Evolutionary conservation across 2,113 vertebrate genomes (phyloP).

Genomic region (Thryonomys swinderianus): DNA sequence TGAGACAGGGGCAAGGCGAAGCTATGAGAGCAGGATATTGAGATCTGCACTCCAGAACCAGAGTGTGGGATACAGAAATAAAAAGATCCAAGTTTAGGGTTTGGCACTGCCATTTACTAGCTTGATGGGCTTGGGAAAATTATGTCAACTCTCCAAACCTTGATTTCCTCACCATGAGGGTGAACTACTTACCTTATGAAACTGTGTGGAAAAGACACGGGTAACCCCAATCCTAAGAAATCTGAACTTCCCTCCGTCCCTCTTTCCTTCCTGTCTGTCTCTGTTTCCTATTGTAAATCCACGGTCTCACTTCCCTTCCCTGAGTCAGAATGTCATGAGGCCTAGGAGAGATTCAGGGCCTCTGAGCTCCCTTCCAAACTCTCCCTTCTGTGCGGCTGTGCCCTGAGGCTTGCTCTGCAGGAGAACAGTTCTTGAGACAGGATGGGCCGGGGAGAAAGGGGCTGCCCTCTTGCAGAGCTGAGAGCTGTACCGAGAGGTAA

Average conservation of each 20-base stretch:
- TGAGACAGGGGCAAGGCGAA: not conserved
- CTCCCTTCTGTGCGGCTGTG: not conserved
- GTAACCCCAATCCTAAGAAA: not conserved
- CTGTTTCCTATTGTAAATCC: not conserved
- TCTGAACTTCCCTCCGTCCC: not conserved
- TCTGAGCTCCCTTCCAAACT: not conserved
- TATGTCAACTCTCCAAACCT: not conserved
- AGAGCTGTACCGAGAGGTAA: not conserved
- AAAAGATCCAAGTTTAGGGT: not conserved
- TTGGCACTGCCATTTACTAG: fast-evolving
- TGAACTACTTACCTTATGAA: not conserved
- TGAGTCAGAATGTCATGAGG: not conserved
- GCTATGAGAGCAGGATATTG: not conserved
- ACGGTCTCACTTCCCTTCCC: not conserved
- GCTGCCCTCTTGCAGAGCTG: not conserved
- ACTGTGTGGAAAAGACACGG: too few species aligned
- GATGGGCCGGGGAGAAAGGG: not conserved
- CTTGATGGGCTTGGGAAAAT: not conserved
- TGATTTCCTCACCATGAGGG: not conserved
- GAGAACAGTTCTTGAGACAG: not conserved
- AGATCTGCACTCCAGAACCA: not conserved
- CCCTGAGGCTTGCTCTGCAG: not conserved
- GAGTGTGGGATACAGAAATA: not conserved
- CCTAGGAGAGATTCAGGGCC: not conserved
- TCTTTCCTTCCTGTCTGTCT: not conserved